These are phyloP conservation scores for Aleadryas rufinucha DNA, from an alignment of 2,113 vertebrate genomes.

Conservation along the genomic window DNA sequence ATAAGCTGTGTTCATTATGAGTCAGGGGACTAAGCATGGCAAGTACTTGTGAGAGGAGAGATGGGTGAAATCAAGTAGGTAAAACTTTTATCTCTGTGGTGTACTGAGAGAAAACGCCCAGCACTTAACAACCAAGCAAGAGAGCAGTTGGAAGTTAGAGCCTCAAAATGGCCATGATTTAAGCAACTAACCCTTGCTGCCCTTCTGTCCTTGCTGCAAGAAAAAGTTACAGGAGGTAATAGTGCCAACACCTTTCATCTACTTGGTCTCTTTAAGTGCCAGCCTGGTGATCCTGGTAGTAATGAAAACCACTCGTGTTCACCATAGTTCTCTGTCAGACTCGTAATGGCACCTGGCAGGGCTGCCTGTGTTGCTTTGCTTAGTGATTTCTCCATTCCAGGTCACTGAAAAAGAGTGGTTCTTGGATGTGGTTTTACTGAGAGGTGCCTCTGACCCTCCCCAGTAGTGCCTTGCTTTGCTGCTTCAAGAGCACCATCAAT, in stretches of 20 bases:
- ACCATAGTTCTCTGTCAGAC: neutral
- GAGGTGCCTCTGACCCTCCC: neutral
- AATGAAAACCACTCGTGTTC: rapidly evolving
- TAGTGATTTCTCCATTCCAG: neutral
- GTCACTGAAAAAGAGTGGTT: neutral
- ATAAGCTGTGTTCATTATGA: neutral
- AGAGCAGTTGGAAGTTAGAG: neutral
- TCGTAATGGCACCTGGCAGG: rapidly evolving
- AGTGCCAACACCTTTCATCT: neutral
- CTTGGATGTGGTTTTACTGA: neutral
- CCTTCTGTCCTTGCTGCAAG: neutral
- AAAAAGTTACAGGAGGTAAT: neutral
- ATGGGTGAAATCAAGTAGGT: neutral
- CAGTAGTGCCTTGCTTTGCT: neutral
- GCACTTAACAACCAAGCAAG: neutral
- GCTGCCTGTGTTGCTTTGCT: neutral
- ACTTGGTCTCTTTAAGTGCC: neutral
- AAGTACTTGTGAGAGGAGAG: neutral
- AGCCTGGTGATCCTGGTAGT: neutral
- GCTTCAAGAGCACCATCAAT: neutral
- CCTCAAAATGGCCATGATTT: neutral
- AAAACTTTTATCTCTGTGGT: neutral
- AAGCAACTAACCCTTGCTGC: neutral
- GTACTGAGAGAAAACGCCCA: neutral
- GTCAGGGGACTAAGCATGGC: neutral